Percentiles rank a stretch among this genome's conserved stretches.
Evolutionary conservation across 1,140 invertebrate species (phyloP).

Genomic region (Philaenus spumarius): DNA sequence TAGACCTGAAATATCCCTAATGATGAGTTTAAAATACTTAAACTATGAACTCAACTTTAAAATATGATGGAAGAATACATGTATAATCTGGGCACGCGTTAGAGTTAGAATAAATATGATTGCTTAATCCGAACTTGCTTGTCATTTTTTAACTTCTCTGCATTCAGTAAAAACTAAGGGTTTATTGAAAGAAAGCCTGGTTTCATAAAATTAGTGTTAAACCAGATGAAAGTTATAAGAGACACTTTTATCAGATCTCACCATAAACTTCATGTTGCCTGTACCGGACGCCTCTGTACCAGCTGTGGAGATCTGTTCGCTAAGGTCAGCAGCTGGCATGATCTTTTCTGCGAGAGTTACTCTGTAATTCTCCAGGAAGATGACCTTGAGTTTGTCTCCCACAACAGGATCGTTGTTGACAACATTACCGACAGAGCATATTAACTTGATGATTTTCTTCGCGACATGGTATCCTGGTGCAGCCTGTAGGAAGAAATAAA

Average conservation of each 20-base stretch:
- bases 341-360: constrained; percentile 97
- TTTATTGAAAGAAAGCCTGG: no score
- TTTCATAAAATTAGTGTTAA: no score
- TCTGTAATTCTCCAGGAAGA: constrained; percentile 95
- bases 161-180: no score
- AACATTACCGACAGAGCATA: constrained; percentile 82
- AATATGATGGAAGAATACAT: no score
- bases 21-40: no score
- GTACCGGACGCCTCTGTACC: constrained; percentile 97
- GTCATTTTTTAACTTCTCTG: no score
- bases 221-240: no score
- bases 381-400: constrained; percentile 90
- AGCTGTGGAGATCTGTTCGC: constrained; percentile 95
- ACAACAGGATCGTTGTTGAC: constrained; percentile 97
- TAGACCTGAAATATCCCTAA: no score
- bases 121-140: no score
- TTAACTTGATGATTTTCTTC: constrained; percentile 96
- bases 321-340: constrained; percentile 96
- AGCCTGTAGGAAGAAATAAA: constrained; percentile 52
- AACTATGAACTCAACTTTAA: no score
- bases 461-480: constrained; percentile 97
- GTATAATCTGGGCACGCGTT: no score
- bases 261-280: constrained; percentile 83
- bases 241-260: constrained; percentile 26
- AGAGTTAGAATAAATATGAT: no score